These are phyloP conservation scores for Pterostichus niger DNA, from an alignment of 2,888 invertebrate species.

Conservation along the genomic window DNA sequence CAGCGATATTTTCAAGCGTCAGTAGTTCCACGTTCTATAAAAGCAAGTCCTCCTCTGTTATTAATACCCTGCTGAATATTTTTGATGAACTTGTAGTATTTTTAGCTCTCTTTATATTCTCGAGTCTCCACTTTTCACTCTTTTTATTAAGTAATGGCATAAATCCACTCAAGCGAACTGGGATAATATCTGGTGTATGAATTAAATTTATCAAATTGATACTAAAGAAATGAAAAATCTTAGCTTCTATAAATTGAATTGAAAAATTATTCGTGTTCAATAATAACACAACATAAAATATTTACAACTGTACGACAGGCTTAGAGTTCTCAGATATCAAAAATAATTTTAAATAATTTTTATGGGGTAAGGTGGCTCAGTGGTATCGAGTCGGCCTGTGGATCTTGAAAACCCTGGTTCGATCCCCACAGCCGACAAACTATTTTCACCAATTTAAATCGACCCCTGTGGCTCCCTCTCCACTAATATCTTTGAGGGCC, in stretches of 20 bases:
- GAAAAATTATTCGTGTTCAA: too few relatives aligned
- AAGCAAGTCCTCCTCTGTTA: conserved; percentile 16
- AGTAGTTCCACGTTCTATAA: conserved; percentile 16
- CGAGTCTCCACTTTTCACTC: conserved; percentile 13
- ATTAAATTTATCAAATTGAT: neutral
- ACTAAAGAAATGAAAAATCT: neutral
- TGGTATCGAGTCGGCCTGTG: neutral
- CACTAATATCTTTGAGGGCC: too few relatives aligned
- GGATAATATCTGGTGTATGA: neutral
- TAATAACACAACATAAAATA: too few relatives aligned
- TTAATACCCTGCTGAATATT: conserved; percentile 46
- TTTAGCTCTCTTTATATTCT: conserved; percentile 34
- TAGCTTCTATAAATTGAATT: neutral
- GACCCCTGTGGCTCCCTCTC: too few relatives aligned
- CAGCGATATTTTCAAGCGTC: conserved; percentile 42
- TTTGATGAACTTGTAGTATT: conserved; percentile 52
- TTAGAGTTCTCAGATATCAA: too few relatives aligned
- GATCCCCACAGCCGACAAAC: too few relatives aligned
- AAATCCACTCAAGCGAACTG: neutral
- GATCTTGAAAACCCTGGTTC: too few relatives aligned
- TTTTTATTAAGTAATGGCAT: conserved; percentile 27
- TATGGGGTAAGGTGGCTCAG: too few relatives aligned
- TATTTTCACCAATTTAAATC: too few relatives aligned
- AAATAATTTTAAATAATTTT: too few relatives aligned
- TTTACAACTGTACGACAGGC: too few relatives aligned